Evolutionary conservation across 1,140 invertebrate genomes (phyloP), one percentile per base, ranked within the genome.

Genomic region (Phocides pigmalion): DNA sequence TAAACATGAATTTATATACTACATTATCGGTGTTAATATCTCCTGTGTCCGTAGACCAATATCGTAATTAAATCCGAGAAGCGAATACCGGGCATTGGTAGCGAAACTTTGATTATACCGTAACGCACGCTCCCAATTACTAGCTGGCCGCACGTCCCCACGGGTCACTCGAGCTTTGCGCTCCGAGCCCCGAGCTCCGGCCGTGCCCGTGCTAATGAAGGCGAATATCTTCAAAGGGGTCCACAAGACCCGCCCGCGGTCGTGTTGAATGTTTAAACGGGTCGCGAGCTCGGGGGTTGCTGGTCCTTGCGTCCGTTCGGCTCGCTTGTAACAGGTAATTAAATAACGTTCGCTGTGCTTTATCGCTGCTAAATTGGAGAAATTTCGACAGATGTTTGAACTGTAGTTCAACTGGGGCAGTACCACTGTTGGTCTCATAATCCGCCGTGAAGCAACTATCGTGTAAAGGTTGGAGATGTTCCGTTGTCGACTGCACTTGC

Each of bases 201-300:
- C 64, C 53, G 70, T 66, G 76, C 75, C 70, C 68, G 74, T 67
- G 79, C 81, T 89, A 89, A 89, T 84, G 84, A 89, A 87, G 81
- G 81, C 72, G 81, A 77, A 75, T 79, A 87, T 88, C 85, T 88
- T 84, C 85, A 85, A 86, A 86, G 85, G 78, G 83, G 79, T 78
- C 77, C 63, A 61, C 63, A 62, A 73, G 73, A 72, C 77, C 75
- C 53, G 81, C 82, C 79, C 77, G 84, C 79, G 81, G 84, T 77
- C 61, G 63, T 76, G 56, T 68, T 88, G 82, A 86, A 88, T 86
- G 81, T 88, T 88, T 88, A 84, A 86, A 83, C 76, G 82, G 80
- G 76, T 81, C 81, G 81, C 70, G 61, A 62, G 65, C 58, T 61
- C 67, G 76, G 74, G 75, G 69, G 74, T 79, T 73, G 53, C 46